Evolutionary conservation across 2,888 invertebrate species (phyloP).

Genomic region (Halictus quadricinctus): DNA sequence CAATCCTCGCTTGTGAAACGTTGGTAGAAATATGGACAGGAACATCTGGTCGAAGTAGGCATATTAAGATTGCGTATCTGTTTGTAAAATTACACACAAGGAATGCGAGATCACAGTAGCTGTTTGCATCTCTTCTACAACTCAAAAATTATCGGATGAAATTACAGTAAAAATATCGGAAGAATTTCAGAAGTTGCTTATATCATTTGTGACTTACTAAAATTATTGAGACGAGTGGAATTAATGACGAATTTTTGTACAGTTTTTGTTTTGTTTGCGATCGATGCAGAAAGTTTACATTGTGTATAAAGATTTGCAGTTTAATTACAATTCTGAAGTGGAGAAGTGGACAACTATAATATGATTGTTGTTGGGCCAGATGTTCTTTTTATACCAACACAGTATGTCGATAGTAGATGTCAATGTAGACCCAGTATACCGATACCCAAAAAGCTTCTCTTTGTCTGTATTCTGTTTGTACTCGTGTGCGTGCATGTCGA

Average conservation of each 20-base stretch:
- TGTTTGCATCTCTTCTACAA: background rate
- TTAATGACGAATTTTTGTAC: background rate
- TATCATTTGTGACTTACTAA: background rate
- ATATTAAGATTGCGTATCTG: background rate
- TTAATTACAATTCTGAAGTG: background rate
- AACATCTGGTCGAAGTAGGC: background rate
- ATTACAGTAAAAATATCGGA: background rate
- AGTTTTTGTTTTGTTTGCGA: background rate
- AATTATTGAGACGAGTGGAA: background rate
- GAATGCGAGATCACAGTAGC: background rate
- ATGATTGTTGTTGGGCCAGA: background rate
- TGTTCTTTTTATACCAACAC: background rate
- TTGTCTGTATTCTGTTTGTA: background rate
- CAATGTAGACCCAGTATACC: background rate
- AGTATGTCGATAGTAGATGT: background rate
- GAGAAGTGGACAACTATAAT: background rate
- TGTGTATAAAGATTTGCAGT: background rate
- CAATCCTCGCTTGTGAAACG: background rate
- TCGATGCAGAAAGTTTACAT: background rate
- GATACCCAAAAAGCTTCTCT: background rate
- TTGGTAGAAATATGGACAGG: background rate
- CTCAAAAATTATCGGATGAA: no score
- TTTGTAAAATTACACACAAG: background rate
- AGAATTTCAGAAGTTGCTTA: background rate
- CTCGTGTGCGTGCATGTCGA: background rate